These are phyloP conservation scores for Oncorhynchus clarkii DNA, from an alignment of 2,113 vertebrate species.

Conservation along the genomic window DNA sequence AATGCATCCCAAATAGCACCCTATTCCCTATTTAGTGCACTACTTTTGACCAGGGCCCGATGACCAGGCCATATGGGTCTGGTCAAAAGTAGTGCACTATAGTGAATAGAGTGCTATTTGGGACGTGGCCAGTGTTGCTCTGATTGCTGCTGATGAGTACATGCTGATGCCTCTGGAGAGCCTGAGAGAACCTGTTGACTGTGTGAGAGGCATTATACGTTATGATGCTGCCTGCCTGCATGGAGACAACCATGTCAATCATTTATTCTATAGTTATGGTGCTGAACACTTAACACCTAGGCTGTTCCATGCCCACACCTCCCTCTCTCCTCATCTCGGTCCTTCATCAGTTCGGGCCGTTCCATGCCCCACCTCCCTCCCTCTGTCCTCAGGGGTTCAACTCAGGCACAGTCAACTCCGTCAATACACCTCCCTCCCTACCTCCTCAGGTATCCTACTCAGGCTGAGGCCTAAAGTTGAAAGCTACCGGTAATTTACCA, in stretches of 20 bases:
- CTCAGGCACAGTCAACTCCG: not conserved
- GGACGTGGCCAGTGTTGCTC: not conserved
- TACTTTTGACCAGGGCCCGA: no score
- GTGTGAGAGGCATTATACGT: slow-evolving; percentile 16
- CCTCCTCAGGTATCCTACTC: not conserved
- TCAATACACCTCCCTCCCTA: not conserved
- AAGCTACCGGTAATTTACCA: no score
- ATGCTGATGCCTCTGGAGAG: slow-evolving; percentile 31
- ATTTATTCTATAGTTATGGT: not conserved
- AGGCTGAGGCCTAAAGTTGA: not conserved
- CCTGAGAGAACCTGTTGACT: slow-evolving; percentile 27
- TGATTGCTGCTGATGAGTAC: slow-evolving; percentile 42
- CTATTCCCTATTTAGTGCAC: no score
- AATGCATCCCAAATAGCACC: no score
- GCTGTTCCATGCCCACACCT: not conserved
- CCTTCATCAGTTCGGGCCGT: not conserved
- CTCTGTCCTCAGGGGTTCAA: not conserved
- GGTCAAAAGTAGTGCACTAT: not conserved
- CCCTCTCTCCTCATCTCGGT: not conserved
- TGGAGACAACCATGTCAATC: not conserved
- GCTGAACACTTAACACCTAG: not conserved
- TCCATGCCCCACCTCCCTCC: not conserved
- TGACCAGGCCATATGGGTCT: no score
- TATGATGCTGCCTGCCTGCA: not conserved
- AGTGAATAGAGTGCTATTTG: not conserved